phyloP scores from a whole-genome alignment of 1,140 invertebrate species.

The Episyrphus balteatus region DNA sequence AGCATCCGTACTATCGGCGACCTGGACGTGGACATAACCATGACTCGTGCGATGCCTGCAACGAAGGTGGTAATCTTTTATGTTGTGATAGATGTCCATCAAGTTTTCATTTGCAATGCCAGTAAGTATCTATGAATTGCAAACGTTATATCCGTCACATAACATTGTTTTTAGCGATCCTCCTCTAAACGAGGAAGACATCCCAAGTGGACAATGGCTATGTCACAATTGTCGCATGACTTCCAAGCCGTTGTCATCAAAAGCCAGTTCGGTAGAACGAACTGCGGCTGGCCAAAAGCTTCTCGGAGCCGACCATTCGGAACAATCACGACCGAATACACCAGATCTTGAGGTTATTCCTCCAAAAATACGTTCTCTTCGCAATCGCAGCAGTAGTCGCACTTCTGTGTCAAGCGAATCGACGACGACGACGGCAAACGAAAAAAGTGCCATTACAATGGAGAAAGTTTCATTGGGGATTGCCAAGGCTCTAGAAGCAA shows the following conservation, averaged over 20 bases:
- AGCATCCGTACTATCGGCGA: slow-evolving; percentile 73
- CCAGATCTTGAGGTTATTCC: slow-evolving; percentile 30
- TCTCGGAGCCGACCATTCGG: slow-evolving; percentile 5
- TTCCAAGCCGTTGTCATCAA: slow-evolving; percentile 21
- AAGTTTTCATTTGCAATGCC: slow-evolving; percentile 88
- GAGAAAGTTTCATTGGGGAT: slow-evolving; percentile 24
- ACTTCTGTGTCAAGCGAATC: slow-evolving; percentile 12
- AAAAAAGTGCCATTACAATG: slow-evolving; percentile 19
- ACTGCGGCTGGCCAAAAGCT: slow-evolving; percentile 8
- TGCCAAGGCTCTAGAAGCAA: slow-evolving; percentile 31
- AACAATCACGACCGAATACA: slow-evolving; percentile 23
- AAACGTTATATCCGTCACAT: no score
- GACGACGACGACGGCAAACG: slow-evolving; percentile 13
- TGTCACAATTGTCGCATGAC: slow-evolving; percentile 64
- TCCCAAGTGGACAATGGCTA: slow-evolving; percentile 83
- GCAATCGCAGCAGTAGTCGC: slow-evolving; percentile 31
- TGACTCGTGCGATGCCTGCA: slow-evolving; percentile 84
- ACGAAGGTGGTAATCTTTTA: slow-evolving; percentile 88
- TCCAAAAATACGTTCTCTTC: slow-evolving; percentile 29
- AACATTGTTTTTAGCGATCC: slow-evolving; percentile 58
- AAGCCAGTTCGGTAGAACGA: slow-evolving; percentile 30
- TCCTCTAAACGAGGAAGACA: slow-evolving; percentile 74
- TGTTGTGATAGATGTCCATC: slow-evolving; percentile 92
- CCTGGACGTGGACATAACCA: slow-evolving; percentile 85
- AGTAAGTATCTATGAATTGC: slow-evolving; percentile 51